A percentile compares a stretch with the other conserved stretches of the same genome.
Evolutionary conservation across 2,888 invertebrate species (phyloP).

Genomic region (Tupiocoris notatus): DNA sequence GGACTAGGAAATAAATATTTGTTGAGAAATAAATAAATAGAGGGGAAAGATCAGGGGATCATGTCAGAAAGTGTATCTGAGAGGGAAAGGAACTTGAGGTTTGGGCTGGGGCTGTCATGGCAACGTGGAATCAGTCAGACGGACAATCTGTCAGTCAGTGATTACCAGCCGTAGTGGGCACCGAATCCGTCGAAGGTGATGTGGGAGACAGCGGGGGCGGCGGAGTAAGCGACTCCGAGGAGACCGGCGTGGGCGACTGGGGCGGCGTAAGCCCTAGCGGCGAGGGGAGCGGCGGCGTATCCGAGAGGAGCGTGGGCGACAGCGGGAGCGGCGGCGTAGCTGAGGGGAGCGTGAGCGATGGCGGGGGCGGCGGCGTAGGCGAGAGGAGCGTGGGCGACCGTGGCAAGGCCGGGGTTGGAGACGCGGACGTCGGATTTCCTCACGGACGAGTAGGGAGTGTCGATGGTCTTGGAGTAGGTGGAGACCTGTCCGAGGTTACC

Average conservation of each 20-base stretch:
- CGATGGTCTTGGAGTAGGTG: constrained; percentile 67
- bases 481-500: constrained; percentile 68
- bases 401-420: constrained; percentile 61
- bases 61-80: too few relatives aligned
- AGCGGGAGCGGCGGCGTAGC: too few relatives aligned
- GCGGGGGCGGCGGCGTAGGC: too few relatives aligned
- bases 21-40: constrained; percentile 25
- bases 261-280: constrained; percentile 59
- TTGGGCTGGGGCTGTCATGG: too few relatives aligned
- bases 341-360: too few relatives aligned
- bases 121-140: too few relatives aligned
- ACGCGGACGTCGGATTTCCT: constrained; percentile 70
- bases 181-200: constrained; percentile 49
- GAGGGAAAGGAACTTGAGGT: constrained; percentile 21
- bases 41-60: constrained; percentile 4
- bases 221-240: constrained; percentile 47
- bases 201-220: constrained; percentile 49
- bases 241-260: constrained; percentile 47
- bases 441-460: constrained; percentile 71
- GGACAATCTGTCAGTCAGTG: neutral
- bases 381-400: too few relatives aligned
- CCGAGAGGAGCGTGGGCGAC: too few relatives aligned
- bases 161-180: constrained; percentile 49
- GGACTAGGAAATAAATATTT: constrained; percentile 38
- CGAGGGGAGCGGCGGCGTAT: constrained; percentile 54